phyloP scores from a whole-genome alignment of 2,888 invertebrate species.

The Agrotis segetum region DNA sequence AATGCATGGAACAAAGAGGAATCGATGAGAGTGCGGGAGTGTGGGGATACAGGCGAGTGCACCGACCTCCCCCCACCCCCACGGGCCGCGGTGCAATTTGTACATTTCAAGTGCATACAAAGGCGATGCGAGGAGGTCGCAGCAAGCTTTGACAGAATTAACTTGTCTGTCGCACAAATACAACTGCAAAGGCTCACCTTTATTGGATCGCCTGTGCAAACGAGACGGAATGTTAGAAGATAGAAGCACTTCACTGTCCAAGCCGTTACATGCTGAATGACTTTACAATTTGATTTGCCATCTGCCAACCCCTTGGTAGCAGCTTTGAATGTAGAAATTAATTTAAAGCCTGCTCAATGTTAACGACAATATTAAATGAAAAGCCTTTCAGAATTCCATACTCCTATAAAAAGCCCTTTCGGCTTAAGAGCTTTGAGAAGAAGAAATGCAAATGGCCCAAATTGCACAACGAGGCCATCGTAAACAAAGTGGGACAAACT shows the following conservation, averaged over 20 bases:
- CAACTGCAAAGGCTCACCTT: constrained; percentile 83
- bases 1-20: constrained; percentile 89
- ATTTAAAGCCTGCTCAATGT: constrained; percentile 3
- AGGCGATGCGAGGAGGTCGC: constrained; percentile 89
- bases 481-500: constrained; percentile 80
- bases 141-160: constrained; percentile 90
- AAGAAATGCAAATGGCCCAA: constrained; percentile 62
- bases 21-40: constrained; percentile 86
- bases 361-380: not conserved
- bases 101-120: constrained; percentile 91
- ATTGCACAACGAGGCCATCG: constrained; percentile 71
- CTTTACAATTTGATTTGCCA: constrained; percentile 34
- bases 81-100: constrained; percentile 89
- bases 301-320: constrained; percentile 1
- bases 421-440: too few species aligned
- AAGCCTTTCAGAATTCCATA: not conserved
- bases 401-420: constrained; percentile 3
- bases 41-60: constrained; percentile 84
- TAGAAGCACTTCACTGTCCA: constrained; percentile 63
- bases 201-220: constrained; percentile 82
- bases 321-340: constrained; percentile 1
- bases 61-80: constrained; percentile 85
- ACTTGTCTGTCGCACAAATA: constrained; percentile 87
- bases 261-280: constrained; percentile 39
- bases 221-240: constrained; percentile 74